phyloP scores from a whole-genome alignment of 1,140 invertebrate genomes.

The Nasonia vitripennis region DNA sequence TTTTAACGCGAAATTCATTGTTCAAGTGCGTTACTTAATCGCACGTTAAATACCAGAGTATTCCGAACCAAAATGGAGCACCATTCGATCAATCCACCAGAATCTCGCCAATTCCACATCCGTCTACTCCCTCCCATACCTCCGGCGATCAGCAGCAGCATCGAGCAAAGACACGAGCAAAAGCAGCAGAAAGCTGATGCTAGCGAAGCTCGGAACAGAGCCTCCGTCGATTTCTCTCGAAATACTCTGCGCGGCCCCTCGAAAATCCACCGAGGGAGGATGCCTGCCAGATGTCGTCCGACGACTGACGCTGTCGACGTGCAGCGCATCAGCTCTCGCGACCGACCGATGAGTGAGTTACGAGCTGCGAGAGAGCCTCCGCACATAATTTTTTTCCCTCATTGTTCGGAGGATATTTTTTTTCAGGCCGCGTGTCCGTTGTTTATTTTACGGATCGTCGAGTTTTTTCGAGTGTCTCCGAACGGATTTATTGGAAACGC shows the following conservation, averaged over 20 bases:
- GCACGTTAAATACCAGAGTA: too few species aligned
- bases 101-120: too few species aligned
- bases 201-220: background rate
- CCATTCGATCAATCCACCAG: too few species aligned
- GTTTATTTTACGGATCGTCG: too few species aligned
- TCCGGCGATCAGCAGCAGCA: too few species aligned
- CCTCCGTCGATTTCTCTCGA: background rate
- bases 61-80: too few species aligned
- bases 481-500: too few species aligned
- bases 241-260: background rate
- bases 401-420: background rate
- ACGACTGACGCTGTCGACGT: background rate
- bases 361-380: constrained; percentile 11
- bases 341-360: constrained; percentile 21
- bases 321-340: background rate
- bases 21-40: too few species aligned
- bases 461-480: too few species aligned
- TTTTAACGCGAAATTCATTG: too few species aligned
- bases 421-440: background rate
- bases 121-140: background rate
- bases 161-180: background rate
- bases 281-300: constrained; percentile 39
- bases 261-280: constrained; percentile 19
- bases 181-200: background rate
- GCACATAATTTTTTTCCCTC: background rate